Conservation (phyloP, 2,888 invertebrate species). For the Cantharis rufa region DNA sequence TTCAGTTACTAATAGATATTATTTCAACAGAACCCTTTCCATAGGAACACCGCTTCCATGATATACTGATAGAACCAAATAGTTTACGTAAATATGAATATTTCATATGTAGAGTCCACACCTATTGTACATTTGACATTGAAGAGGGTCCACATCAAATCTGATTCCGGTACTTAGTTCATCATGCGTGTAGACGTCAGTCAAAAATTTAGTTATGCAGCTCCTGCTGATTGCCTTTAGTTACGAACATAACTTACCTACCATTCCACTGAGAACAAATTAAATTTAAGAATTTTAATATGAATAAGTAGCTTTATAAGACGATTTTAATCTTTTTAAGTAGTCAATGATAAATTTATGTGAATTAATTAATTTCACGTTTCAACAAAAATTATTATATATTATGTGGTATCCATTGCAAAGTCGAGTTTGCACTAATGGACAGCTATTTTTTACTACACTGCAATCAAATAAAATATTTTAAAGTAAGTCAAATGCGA, state of each 20-base stretch:
- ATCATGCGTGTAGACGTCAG: constrained; percentile 40
- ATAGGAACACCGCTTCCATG: constrained; percentile 1
- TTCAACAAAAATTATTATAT: neutral
- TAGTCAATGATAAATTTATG: constrained; percentile 3
- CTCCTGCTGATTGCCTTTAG: constrained; percentile 26
- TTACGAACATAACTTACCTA: constrained; percentile 5
- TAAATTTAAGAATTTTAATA: constrained; percentile 1
- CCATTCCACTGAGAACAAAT: constrained; percentile 2
- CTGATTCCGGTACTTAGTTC: constrained; percentile 41
- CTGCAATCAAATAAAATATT: neutral
- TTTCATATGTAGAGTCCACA: constrained; percentile 52
- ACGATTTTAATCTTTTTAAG: constrained; percentile 1
- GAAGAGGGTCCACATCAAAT: constrained; percentile 52
- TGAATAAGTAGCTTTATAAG: constrained; percentile 2
- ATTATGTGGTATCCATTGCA: neutral
- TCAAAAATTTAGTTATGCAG: constrained; percentile 32
- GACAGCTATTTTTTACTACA: neutral
- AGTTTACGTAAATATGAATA: constrained; percentile 45
- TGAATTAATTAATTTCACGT: neutral
- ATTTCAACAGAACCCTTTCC: neutral
- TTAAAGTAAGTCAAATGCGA: no score
- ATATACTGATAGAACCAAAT: constrained; percentile 32
- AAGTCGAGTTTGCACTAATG: neutral
- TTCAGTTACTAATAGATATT: neutral
- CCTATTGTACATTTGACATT: constrained; percentile 52